Evolutionary conservation across 1,140 invertebrate species (phyloP), one percentile per base, ranked within the genome.

Genomic region (Drosophila kurseongensis): DNA sequence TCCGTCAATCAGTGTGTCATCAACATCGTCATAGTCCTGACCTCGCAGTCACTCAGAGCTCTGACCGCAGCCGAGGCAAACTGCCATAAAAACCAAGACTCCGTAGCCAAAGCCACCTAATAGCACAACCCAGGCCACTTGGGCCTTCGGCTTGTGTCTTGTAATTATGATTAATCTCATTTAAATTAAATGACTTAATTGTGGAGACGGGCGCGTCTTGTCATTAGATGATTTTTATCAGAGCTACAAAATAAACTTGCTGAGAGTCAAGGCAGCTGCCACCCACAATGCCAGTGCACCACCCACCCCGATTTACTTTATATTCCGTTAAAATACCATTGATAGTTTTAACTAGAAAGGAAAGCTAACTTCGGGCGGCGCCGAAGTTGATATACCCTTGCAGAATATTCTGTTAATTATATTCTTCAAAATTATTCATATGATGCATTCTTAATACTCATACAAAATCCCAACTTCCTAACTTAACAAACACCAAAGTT

Each of bases 141-240:
- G 2, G 35, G 29, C n/a, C 16, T 74, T 62, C 38, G 77, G 47
- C 79, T 76, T 56, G 47, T 61, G 84, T 77, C 79, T 88, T 68
- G 79, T 89, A 89, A 89, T 89, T 89, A 89, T 89, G 84, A 89
- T 89, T 89, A 89, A 89, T 89, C 84, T 89, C 84, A 89, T 89
- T 89, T 84, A 89, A 89, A 89, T 89, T 80, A 90, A 89, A 89
- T 89, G 84, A 74, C 80, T 84, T 89, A 89, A 89, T 89, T 89
- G 84, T 75, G 76, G 65, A 66, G 67, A 54, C 62, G 40, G 56
- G 52, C 67, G 80, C 77, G 77, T 80, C 69, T 80, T 89, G 80
- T 90, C 85, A 89, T 89, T 89, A 89, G 89, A 89, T 89, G 84
- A 89, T 89, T 89, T 89, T 89, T 89, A 89, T 89, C 84, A 89